Conservation (phyloP, 2,888 invertebrate species). For the Aromia moschata region DNA sequence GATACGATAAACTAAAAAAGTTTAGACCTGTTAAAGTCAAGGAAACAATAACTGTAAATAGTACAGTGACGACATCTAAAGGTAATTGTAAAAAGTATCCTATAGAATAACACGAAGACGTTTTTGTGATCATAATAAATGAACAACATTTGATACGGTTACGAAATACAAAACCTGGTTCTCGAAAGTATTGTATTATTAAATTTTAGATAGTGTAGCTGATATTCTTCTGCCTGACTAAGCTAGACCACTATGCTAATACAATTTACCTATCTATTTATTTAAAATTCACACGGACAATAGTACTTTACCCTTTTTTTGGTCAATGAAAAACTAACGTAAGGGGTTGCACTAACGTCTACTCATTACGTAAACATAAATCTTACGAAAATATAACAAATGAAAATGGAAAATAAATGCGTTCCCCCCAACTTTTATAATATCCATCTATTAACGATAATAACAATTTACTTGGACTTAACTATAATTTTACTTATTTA, state of each 20-base stretch:
- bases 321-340: slow-evolving; percentile 1
- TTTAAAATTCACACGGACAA: slow-evolving; percentile 14
- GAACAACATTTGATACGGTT: slow-evolving; percentile 21
- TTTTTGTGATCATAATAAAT: slow-evolving; percentile 15
- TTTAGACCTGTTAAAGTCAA: no score
- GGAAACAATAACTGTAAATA: no score
- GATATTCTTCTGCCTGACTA: slow-evolving; percentile 21
- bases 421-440: slow-evolving; percentile 13
- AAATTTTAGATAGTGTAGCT: slow-evolving; percentile 1
- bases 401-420: slow-evolving; percentile 15
- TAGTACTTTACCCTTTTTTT: slow-evolving; percentile 12
- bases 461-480: slow-evolving; percentile 13
- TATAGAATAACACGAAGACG: slow-evolving; percentile 3
- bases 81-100: slow-evolving; percentile 14
- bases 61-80: no score
- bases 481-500: no score
- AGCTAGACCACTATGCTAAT: slow-evolving; percentile 25
- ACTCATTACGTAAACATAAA: slow-evolving; percentile 27
- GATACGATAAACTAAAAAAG: no score
- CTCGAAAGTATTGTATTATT: slow-evolving; percentile 8
- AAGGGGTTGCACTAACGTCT: slow-evolving; percentile 13
- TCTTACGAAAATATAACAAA: slow-evolving; percentile 21
- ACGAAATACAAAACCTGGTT: slow-evolving; percentile 15
- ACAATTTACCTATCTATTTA: slow-evolving; percentile 25
- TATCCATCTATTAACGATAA: slow-evolving; percentile 13